Evolutionary conservation across 2,888 invertebrate species (phyloP).

Genomic region (Drosophila dives): DNA sequence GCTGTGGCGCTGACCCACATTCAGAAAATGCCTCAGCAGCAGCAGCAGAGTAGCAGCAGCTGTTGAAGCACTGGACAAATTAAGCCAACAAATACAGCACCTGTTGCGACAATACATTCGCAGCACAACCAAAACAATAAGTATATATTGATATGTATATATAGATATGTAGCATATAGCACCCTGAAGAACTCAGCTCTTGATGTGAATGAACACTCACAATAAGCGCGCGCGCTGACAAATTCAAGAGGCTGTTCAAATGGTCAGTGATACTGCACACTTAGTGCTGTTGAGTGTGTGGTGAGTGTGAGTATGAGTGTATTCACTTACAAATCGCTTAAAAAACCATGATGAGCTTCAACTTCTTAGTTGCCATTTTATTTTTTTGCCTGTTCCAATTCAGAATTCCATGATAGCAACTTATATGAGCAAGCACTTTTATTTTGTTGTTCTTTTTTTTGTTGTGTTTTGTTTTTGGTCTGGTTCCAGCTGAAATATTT

Average conservation of each 20-base stretch:
- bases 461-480: slow-evolving; percentile 7
- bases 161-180: slow-evolving; percentile 9
- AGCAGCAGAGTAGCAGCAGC: slow-evolving; percentile 17
- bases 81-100: slow-evolving; percentile 49
- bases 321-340: slow-evolving; percentile 34
- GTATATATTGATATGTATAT: slow-evolving; percentile 5
- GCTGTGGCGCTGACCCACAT: slow-evolving; percentile 51
- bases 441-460: slow-evolving; percentile 4
- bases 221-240: slow-evolving; percentile 32
- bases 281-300: slow-evolving; percentile 3
- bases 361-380: slow-evolving; percentile 22
- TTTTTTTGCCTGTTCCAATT: slow-evolving; percentile 47
- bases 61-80: slow-evolving; percentile 40
- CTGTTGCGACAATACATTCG: slow-evolving; percentile 53
- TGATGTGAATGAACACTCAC: slow-evolving; percentile 3
- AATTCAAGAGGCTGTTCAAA: slow-evolving; percentile 60
- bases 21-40: slow-evolving; percentile 11
- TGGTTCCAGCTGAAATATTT: slow-evolving; percentile 73
- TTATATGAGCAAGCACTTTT: slow-evolving; percentile 31
- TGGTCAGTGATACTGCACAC: slow-evolving; percentile 53
- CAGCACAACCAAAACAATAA: slow-evolving; percentile 9
- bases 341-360: slow-evolving; percentile 22
- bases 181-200: slow-evolving; percentile 18
- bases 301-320: slow-evolving; percentile 16
- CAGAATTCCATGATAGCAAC: slow-evolving; percentile 30